Evolutionary conservation across 2,797 vertebrate genomes (phyloP), one percentile per base, ranked within the genome.

Genomic region (Choloepus didactylus): DNA sequence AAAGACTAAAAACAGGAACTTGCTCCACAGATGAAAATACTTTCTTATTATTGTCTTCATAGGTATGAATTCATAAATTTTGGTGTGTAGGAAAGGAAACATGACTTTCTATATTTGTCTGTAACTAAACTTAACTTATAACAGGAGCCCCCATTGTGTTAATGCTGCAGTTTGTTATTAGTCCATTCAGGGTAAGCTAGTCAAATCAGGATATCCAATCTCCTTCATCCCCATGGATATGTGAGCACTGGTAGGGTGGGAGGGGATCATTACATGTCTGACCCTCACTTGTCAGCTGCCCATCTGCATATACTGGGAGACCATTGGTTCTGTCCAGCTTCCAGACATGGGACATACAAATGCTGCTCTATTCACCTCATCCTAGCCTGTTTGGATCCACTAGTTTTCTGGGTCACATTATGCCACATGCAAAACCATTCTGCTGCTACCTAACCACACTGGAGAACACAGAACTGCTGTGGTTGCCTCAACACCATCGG

Each of bases 121-220:
- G 11, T 80, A 86, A 90, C 6, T 90, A 79, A 88, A 82, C 4
- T 79, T 79, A 94, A 84, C 8, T 87, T 79, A 49, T 81, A 86
- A 23, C 19, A 73, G 38, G 69, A 87, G 31, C 54, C 14, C n/a
- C n/a, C 59, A 81, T n/a, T 81, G 49, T 81, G 2, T 21, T 76
- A 35, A n/a, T 67, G 60, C 15, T 75, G 4, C 38, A 67, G 25
- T 49, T 75, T 49, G 29, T 73, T 44, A 60, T 79, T 35, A 87
- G 69, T 81, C 15, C 49, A 38, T 38, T 81, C 19, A 9, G 21
- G 46, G 31, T 81, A 64, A 59, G 31, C 4, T 23, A 7, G 67
- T 67, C 8, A 60, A 66, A 67, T 73, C 18, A 54, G 1, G 60
- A 60, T n/a, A 49, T 49, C 59, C 11, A 49, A 6, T 16, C 14